phyloP scores from a whole-genome alignment of 1,140 invertebrate species.

The Drosophila bifasciata region DNA sequence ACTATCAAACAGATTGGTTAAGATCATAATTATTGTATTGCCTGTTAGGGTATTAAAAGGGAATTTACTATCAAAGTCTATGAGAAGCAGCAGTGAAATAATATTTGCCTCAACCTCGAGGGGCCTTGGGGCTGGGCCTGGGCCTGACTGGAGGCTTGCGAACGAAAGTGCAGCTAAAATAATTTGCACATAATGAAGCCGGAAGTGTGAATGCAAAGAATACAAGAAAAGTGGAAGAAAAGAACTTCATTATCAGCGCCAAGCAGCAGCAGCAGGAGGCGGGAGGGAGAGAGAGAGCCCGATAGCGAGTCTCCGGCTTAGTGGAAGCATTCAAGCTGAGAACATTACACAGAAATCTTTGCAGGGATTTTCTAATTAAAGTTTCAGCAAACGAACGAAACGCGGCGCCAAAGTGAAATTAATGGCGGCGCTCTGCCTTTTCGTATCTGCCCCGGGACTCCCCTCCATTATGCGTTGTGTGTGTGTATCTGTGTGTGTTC shows the following conservation, averaged over 20 bases:
- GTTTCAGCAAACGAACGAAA: constrained; percentile 62
- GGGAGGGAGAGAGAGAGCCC: constrained; percentile 14
- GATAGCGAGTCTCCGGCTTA: constrained; percentile 21
- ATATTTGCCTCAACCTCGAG: constrained; percentile 46
- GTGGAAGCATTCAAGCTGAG: constrained; percentile 51
- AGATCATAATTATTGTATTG: background rate
- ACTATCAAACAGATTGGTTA: too few species aligned
- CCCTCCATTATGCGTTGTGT: constrained; percentile 3
- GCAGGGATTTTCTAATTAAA: constrained; percentile 77
- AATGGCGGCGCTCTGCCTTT: constrained; percentile 68
- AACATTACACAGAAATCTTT: constrained; percentile 78
- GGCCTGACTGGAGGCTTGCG: background rate
- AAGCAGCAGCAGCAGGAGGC: too few species aligned
- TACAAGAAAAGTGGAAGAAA: constrained; percentile 66
- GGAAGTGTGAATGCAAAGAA: constrained; percentile 77
- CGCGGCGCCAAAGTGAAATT: constrained; percentile 77
- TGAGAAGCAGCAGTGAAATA: constrained; percentile 32
- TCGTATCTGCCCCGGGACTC: constrained; percentile 28
- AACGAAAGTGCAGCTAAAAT: constrained; percentile 75
- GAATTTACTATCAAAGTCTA: constrained; percentile 45
- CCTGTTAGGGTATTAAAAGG: constrained; percentile 9
- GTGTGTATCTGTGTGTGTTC: constrained; percentile 3
- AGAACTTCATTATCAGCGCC: constrained; percentile 73
- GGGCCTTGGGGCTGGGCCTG: background rate
- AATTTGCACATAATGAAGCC: constrained; percentile 80